Evolutionary conservation across 2,113 vertebrate genomes (phyloP), one percentile per base, ranked within the genome.

Genomic region (Bucco capensis): DNA sequence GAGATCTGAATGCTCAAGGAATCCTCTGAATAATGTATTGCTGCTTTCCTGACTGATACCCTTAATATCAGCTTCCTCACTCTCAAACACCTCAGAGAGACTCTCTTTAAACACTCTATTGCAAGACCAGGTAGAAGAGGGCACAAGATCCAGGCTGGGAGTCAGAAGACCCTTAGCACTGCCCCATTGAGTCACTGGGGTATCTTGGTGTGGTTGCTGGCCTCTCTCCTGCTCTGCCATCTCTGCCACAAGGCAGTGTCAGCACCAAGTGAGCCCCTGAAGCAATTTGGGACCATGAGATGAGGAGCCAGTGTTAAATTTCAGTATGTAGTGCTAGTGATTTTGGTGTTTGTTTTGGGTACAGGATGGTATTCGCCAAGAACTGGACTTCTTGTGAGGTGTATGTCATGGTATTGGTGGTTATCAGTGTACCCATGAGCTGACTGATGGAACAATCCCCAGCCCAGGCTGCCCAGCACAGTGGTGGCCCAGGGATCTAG

Each of bases 211-310:
- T 0, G 17, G 54, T 49, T 28, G 16, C 65, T 38, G 56, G 8
- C 67, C 40, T 24, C 40, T 3, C 28, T 60, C 31, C 35, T 9
- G 9, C 50, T 15, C 22, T 17, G 47, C 31, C 19, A 4, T 6
- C 61, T 3, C 14, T 19, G 56, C 46, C 5, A 2, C 24, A 1
- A 72, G 31, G 28, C 72, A 54, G 12, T 9, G 17, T 9, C 19
- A 2, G 30, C 2, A 12, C 60, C 44, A 27, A 1, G 8, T 8
- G 5, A 33, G 0, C 70, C 49, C 0, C 2, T 1, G 4, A 6
- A 24, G 67, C 7, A 3, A 2, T 5, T 3, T 19, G 46, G 62
- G 50, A 46, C 28, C 33, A 19, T 5, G 56, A 9, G 33, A 9
- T 23, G 24, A 22, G 47, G 27, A 28, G 17, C 28, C 30, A 12